These are phyloP conservation scores for Gorsachius goisagi DNA, from an alignment of 2,113 vertebrate genomes.

Conservation along the genomic window DNA sequence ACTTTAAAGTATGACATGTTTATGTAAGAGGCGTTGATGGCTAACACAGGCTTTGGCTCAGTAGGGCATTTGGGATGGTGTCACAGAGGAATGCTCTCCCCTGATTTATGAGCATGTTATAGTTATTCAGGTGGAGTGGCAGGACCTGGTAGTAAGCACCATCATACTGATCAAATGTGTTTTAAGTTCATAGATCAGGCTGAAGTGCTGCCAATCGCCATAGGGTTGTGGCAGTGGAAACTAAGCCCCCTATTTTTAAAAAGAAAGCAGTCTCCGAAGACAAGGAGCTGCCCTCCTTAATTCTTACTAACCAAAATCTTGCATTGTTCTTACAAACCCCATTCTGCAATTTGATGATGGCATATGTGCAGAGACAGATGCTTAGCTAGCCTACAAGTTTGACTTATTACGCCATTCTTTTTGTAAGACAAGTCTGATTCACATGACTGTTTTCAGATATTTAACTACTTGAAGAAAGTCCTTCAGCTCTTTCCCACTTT, in stretches of 20 bases:
- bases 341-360: background rate
- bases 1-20: constrained; percentile 79
- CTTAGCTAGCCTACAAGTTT: background rate
- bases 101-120: constrained; percentile 72
- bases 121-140: constrained; percentile 76
- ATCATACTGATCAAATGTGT: constrained; percentile 51
- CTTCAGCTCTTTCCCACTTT: background rate
- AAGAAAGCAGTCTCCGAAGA: constrained; percentile 7
- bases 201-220: constrained; percentile 5
- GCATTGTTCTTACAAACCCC: background rate
- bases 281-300: background rate
- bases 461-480: background rate
- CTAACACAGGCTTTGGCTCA: constrained; percentile 60
- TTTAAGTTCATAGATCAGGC: constrained; percentile 68
- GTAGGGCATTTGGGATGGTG: constrained; percentile 63
- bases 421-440: background rate
- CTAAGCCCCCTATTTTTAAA: constrained; percentile 53
- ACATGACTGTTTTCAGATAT: background rate
- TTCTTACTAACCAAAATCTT: background rate
- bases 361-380: background rate
- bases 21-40: constrained; percentile 67
- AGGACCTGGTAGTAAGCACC: constrained; percentile 28
- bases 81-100: constrained; percentile 69
- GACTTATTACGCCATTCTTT: background rate
- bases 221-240: constrained; percentile 13